phyloP scores from a whole-genome alignment of 2,797 vertebrate species.

The Chiroxiphia lanceolata region DNA sequence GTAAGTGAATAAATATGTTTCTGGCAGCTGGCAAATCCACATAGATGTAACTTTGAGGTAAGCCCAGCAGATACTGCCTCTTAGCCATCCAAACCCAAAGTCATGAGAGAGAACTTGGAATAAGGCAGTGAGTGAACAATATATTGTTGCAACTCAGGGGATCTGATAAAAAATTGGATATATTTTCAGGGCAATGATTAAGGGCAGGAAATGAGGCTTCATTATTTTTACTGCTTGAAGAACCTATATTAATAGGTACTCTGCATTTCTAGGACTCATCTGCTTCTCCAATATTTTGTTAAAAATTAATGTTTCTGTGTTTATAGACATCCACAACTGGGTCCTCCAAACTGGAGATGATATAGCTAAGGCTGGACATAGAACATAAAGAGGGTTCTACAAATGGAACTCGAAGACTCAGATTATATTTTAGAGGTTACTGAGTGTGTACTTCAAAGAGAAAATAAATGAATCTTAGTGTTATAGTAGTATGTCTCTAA shows the following conservation, averaged over 20 bases:
- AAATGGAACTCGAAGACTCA: not conserved
- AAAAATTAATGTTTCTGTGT: not conserved
- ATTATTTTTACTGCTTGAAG: not conserved
- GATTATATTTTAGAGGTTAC: not conserved
- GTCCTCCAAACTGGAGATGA: not conserved
- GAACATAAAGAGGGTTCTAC: not conserved
- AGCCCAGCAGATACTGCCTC: not conserved
- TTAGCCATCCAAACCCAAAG: not conserved
- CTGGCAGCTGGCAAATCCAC: constrained; percentile 4
- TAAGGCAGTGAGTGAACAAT: not conserved
- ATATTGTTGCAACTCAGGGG: not conserved
- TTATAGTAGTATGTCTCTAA: not conserved
- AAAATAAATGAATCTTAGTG: not conserved
- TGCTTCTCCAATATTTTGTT: not conserved
- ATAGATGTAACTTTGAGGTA: not conserved
- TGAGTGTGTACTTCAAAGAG: not conserved
- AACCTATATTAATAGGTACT: not conserved
- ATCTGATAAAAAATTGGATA: not conserved
- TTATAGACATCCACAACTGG: not conserved
- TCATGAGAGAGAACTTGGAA: not conserved
- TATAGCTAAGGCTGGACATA: not conserved
- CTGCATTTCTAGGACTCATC: not conserved
- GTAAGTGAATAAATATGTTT: not conserved
- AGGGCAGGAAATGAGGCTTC: not conserved
- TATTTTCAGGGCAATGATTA: not conserved